A percentile compares a stretch with the other conserved stretches of the same genome.
phyloP scores from a whole-genome alignment of 2,888 invertebrate species.

The Chrysopilus asiliformis region DNA sequence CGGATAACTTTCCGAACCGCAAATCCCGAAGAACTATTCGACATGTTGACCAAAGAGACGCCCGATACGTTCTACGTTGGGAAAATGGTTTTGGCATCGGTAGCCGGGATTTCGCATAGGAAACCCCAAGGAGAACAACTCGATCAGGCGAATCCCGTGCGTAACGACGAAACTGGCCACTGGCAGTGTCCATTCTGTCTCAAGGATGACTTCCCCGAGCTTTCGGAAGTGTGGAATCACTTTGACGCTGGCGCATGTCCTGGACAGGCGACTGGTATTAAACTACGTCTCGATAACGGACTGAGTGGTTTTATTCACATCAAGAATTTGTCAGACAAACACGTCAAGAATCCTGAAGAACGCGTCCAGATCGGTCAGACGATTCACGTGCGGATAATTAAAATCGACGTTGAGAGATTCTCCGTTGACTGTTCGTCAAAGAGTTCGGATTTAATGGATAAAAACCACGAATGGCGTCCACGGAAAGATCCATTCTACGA shows the following conservation, averaged over 20 bases:
- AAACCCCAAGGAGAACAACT: conserved; percentile 88
- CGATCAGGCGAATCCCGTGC: conserved; percentile 89
- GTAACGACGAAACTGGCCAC: conserved; percentile 84
- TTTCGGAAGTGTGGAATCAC: conserved; percentile 97
- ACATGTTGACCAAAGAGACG: conserved; percentile 90
- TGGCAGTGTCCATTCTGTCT: conserved; percentile 98
- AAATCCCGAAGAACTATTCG: conserved; percentile 79
- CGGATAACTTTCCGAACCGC: conserved; percentile 64
- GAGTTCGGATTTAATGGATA: conserved; percentile 82
- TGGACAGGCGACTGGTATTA: conserved; percentile 88
- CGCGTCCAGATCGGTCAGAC: conserved; percentile 73
- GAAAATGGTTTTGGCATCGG: conserved; percentile 71
- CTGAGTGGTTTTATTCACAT: conserved; percentile 87
- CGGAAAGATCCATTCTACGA: conserved; percentile 86
- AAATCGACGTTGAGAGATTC: conserved; percentile 91
- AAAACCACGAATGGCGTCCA: conserved; percentile 84
- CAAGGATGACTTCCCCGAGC: conserved; percentile 89
- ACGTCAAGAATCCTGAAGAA: conserved; percentile 85
- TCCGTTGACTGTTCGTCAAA: conserved; percentile 87
- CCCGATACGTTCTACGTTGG: conserved; percentile 86
- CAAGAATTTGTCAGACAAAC: conserved; percentile 85
- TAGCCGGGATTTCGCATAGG: conserved; percentile 68
- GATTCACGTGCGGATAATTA: conserved; percentile 80
- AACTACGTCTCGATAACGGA: conserved; percentile 81
- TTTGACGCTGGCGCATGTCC: conserved; percentile 94